A percentile compares a stretch with the other conserved stretches of the same genome.
phyloP scores from a whole-genome alignment of 2,888 invertebrate genomes.

The Leucozona laternaria region DNA sequence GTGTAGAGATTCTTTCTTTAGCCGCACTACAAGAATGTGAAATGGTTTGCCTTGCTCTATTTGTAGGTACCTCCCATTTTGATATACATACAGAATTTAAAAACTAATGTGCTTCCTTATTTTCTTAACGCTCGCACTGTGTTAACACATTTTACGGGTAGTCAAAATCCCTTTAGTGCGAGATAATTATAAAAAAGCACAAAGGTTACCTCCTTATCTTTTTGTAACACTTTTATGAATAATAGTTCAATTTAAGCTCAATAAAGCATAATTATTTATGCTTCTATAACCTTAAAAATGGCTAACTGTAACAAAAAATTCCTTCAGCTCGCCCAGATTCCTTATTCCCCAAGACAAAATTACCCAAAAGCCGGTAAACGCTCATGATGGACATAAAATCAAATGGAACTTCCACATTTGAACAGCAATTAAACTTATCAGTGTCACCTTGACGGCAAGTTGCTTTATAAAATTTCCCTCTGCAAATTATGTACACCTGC shows the following conservation, averaged over 20 bases:
- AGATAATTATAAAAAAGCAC: too few relatives aligned
- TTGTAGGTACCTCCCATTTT: too few relatives aligned
- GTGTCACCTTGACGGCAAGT: conserved; percentile 6
- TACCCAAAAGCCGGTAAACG: background rate
- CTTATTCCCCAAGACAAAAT: background rate
- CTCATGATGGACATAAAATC: background rate
- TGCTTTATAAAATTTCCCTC: background rate
- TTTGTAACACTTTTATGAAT: too few relatives aligned
- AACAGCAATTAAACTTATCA: conserved; percentile 36
- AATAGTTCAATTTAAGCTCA: background rate
- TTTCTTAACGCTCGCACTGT: too few relatives aligned
- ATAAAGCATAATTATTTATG: background rate
- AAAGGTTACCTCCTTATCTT: too few relatives aligned
- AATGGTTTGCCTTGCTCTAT: too few relatives aligned
- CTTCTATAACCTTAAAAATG: background rate
- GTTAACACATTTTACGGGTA: too few relatives aligned
- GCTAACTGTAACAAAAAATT: background rate
- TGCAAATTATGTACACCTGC: conserved; percentile 40
- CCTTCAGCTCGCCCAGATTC: background rate
- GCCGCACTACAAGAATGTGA: too few relatives aligned
- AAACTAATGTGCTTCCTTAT: too few relatives aligned
- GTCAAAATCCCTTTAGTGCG: too few relatives aligned
- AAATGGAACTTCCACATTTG: conserved; percentile 1
- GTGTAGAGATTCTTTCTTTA: too few relatives aligned
- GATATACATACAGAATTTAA: too few relatives aligned